Conservation (phyloP, 30 jellyfish, hydroid and myxozoan species). For the Mastigias papua region DNA sequence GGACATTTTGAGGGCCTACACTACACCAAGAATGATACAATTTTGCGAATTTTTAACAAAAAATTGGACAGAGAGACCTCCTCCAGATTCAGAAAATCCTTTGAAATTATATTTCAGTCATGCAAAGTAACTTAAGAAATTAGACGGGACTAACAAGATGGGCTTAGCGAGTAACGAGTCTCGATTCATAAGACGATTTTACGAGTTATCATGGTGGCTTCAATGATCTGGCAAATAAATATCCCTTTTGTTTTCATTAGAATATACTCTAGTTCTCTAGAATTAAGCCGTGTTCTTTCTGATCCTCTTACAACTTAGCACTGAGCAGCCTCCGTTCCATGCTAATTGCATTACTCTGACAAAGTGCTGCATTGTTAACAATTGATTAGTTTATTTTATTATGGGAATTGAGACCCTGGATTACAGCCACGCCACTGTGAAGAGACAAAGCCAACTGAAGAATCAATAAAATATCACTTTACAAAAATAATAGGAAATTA, state of each 20-base stretch:
- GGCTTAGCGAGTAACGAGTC: neutral
- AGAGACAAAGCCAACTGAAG: neutral
- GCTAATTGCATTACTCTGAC: conserved; percentile 44
- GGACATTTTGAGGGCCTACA: no score
- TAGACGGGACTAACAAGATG: conserved; percentile 28
- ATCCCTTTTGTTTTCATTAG: neutral
- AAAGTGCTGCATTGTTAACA: conserved; percentile 27
- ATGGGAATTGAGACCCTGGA: conserved; percentile 26
- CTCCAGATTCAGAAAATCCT: no score
- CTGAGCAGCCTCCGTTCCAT: conserved; percentile 62
- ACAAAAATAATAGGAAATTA: conserved; percentile 34
- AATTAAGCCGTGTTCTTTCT: conserved; percentile 22
- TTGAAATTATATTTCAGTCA: neutral
- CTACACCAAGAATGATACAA: no score
- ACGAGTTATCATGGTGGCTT: conserved; percentile 34
- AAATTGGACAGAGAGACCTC: no score
- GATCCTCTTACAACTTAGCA: conserved; percentile 56
- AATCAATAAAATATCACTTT: conserved; percentile 58
- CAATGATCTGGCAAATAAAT: neutral
- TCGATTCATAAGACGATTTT: conserved; percentile 1
- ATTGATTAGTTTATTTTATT: conserved; percentile 57
- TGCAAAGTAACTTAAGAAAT: neutral
- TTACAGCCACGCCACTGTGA: conserved; percentile 38
- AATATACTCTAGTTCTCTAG: conserved; percentile 9
- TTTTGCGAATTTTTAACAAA: no score